Base-by-base conservation (phyloP, 1,140 invertebrate species). In the Drosophila sp. region DNA sequence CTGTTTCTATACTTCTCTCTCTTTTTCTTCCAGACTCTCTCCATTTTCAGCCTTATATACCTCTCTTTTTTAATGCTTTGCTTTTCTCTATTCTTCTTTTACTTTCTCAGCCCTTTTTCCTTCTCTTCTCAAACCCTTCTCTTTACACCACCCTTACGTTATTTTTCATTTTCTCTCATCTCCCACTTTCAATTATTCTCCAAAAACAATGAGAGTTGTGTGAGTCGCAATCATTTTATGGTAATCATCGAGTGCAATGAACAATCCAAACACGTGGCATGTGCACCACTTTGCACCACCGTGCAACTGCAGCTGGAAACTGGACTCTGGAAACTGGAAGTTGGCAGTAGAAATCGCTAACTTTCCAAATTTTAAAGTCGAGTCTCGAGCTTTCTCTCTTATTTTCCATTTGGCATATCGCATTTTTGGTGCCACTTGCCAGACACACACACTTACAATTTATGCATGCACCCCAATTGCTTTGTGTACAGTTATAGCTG, bases 231-330 rank as follows among this genome's bases (percentile, higher is more conserved):
- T 84, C 69, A 84, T 75, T 81, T 86, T 84, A 86, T 84, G 81
- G 81, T 84, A 84, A 84, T 84, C 82, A 78, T 71, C 78, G 76
- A 86, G 86, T 50, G 46, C 66, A 70, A 63, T 70, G 54, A 82
- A 84, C 80, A 80, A 84, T 83, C 80, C 80, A 76, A 83, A 66
- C 76, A 78, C 82, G 25, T 61, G 80, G 77, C 80, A 86, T 67
- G 59, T 80, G 80, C 80, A 84, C 61, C 46, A 63, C 67, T 16
- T 36, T 50, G 51, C 63, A 56, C 43, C 43, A 18, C 8, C 0
- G 7, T 43, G 13, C 2, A 14, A 18, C 40, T 43, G 40, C 14
- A 16, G 6, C 40, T 43, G 40, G 38, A 5, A 43, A 43, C 7
- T 38, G 36, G 36, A 38, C n/a, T 2, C 2, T 38, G n/a, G 11